These are phyloP conservation scores for Propithecus coquereli DNA, from an alignment of 2,113 vertebrate genomes.

Conservation along the genomic window DNA sequence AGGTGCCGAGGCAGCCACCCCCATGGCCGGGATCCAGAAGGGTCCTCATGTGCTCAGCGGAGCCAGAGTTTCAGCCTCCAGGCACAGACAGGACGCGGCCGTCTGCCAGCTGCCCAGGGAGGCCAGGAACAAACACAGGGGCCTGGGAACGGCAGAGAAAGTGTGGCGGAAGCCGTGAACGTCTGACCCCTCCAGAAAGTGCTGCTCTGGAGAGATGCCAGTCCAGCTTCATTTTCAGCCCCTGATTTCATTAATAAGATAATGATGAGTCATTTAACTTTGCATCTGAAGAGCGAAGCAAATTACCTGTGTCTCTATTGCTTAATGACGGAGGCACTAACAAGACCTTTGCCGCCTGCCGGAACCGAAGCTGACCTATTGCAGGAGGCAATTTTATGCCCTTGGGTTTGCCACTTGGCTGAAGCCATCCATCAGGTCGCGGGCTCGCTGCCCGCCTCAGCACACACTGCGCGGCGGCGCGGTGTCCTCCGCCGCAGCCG, in stretches of 20 bases:
- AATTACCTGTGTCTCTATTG: slow-evolving; percentile 75
- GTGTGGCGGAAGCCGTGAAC: neutral
- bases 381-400: slow-evolving; percentile 16
- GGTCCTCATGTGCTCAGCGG: neutral
- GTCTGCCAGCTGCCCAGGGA: neutral
- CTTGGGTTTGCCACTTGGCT: neutral
- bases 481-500: rapidly evolving
- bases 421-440: neutral
- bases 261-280: slow-evolving; percentile 78
- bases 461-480: rapidly evolving
- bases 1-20: neutral
- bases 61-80: neutral
- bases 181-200: slow-evolving; percentile 19
- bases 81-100: rapidly evolving
- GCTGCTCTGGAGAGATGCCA: neutral
- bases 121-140: rapidly evolving
- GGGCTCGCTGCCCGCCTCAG: rapidly evolving
- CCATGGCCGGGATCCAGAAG: neutral
- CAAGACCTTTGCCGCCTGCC: slow-evolving; percentile 56
- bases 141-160: neutral
- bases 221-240: neutral
- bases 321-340: slow-evolving; percentile 69
- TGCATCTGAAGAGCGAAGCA: slow-evolving; percentile 62
- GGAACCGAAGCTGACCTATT: slow-evolving; percentile 35
- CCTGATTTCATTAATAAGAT: slow-evolving; percentile 73